Base-by-base conservation (phyloP, 2,888 invertebrate genomes). In the Drosophila kanekoi region DNA sequence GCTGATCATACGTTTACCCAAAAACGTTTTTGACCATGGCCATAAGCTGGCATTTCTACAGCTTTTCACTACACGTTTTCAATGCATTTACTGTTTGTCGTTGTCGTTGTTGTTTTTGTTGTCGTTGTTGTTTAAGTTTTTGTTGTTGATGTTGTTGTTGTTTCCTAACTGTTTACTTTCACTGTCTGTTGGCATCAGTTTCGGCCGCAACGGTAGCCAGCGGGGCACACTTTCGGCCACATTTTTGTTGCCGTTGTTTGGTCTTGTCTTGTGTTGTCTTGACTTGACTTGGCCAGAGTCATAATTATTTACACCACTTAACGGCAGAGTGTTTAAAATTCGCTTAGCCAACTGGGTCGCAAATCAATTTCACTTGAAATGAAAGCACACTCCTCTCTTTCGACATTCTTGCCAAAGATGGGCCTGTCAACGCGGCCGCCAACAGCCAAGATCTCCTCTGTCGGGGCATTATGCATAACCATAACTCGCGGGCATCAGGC, bases 341-440 rank as follows among this genome's bases (percentile, higher is more conserved):
- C 70, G 73, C 88, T 64, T 65, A 68, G 77, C 69, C 77, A 84
- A 80, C 75, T 84, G 80, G 89, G 83, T 88, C 89, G 88, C 80
- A 86, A 88, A 88, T 84, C 89, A 84, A 84, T 84, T 84, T 84
- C 83, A 84, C 88, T 84, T 88, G 60, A 82, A 88, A 84, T 77
- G 83, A 84, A 84, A 84, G 83, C 83, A 84, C 59, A 66, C 65
- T 66, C 44, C 73, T 59, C 57, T 47, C 80, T 60, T 52, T 28
- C 28, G 28, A 62, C 56, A 61, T 77, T 81, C 71, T 47, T 66
- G 23, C 80, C 83, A 69, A 82, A 86, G 71, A 83, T 86, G 80
- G 88, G 86, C 63, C 62, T 82, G 74, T 81, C 88, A 77, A 59
- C 68, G 69, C n/a, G 63, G 62, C 57, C 18, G 20, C 10, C 48